Conservation (phyloP, 2,797 vertebrate genomes). For the Hylomyscus alleni region DNA sequence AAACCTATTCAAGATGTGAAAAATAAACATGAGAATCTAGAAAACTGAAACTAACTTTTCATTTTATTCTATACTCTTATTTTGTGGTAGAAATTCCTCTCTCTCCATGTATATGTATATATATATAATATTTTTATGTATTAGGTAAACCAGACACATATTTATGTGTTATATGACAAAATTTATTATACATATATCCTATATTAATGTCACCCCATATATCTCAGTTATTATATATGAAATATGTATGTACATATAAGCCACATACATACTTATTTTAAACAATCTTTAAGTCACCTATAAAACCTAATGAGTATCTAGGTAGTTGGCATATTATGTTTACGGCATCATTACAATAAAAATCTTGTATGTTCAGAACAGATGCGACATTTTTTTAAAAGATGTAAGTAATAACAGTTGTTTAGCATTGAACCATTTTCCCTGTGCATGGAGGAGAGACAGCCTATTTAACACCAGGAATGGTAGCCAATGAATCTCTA, state of each 20-base stretch:
- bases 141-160: neutral
- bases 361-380: neutral
- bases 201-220: neutral
- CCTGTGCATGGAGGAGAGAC: neutral
- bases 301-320: neutral
- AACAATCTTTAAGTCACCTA: neutral
- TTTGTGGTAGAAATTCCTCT: neutral
- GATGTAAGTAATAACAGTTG: neutral
- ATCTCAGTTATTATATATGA: neutral
- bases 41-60: slow-evolving; percentile 21
- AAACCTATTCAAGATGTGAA: neutral
- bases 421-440: neutral
- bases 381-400: neutral
- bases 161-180: neutral
- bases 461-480: neutral
- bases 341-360: neutral
- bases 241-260: neutral
- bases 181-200: neutral
- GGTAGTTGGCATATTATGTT: neutral
- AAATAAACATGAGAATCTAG: neutral
- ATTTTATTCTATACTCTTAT: neutral
- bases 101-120: neutral
- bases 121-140: neutral
- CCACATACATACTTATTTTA: neutral
- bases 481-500: too few relatives aligned